Conservation (phyloP, 2,113 vertebrate species). For the Falco punctatus region DNA sequence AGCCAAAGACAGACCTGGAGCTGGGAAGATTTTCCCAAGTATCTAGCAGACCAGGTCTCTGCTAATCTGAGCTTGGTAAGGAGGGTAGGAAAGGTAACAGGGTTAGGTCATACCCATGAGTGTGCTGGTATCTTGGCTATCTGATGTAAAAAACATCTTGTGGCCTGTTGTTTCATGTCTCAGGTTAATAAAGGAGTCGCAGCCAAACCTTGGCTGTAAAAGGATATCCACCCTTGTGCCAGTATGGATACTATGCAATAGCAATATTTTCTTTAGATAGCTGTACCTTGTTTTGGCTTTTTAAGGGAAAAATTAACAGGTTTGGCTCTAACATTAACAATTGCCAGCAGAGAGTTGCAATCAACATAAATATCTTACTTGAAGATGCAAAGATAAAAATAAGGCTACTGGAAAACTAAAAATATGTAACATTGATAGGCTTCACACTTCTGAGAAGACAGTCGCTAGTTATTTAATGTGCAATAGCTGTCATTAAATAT, state of each 20-base stretch:
- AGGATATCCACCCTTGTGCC: neutral
- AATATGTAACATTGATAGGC: neutral
- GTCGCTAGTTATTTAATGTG: neutral
- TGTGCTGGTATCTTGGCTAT: neutral
- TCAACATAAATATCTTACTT: neutral
- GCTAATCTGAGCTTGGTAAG: neutral
- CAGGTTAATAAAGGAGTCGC: neutral
- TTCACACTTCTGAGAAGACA: neutral
- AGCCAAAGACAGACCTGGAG: neutral
- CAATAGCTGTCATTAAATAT: neutral
- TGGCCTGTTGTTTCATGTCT: neutral
- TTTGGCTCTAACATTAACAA: neutral
- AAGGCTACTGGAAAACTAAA: neutral
- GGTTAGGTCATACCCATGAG: neutral
- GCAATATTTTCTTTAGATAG: neutral
- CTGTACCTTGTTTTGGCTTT: neutral
- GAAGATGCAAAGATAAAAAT: neutral
- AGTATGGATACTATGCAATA: neutral
- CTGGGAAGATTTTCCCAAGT: neutral
- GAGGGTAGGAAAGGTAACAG: neutral
- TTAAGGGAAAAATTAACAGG: neutral
- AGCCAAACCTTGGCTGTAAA: neutral
- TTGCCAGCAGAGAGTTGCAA: neutral
- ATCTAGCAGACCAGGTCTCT: neutral
- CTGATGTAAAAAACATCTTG: neutral